A percentile compares a stretch with the other conserved stretches of the same genome.
Evolutionary conservation across 92 coral and sea anemone genomes (phyloP).

Genomic region (Zoanthus gigantus): DNA sequence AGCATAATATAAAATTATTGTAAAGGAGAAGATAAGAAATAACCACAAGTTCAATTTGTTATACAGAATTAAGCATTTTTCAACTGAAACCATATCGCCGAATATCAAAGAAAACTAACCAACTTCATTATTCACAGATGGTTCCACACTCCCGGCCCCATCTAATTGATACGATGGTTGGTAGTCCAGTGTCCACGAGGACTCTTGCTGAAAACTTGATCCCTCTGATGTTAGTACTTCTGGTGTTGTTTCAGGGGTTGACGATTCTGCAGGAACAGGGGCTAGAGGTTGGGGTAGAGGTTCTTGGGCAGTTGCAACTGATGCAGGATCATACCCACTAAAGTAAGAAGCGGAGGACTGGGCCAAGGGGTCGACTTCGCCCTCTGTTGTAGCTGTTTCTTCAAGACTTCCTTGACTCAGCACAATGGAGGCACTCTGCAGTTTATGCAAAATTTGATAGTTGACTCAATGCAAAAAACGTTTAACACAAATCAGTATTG

Average conservation of each 20-base stretch:
- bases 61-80: neutral
- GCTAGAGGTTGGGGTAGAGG: neutral
- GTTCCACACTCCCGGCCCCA: slow-evolving; percentile 15
- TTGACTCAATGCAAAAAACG: neutral
- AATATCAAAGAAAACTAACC: neutral
- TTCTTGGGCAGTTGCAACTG: slow-evolving; percentile 2
- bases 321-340: slow-evolving; percentile 38
- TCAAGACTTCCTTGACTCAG: slow-evolving; percentile 34
- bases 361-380: slow-evolving; percentile 21
- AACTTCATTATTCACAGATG: neutral
- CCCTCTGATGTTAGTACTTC: slow-evolving; percentile 28
- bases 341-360: slow-evolving; percentile 36
- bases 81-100: neutral
- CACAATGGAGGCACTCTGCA: slow-evolving; percentile 20
- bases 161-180: slow-evolving; percentile 13
- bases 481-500: neutral
- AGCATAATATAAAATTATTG: too few species aligned
- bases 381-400: slow-evolving; percentile 30
- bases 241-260: slow-evolving; percentile 26
- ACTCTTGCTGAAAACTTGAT: slow-evolving; percentile 31
- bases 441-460: neutral
- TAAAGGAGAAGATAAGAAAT: too few species aligned
- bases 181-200: slow-evolving; percentile 21
- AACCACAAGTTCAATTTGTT: too few species aligned
- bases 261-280: neutral